These are phyloP conservation scores for Zosterops japonicus DNA, from an alignment of 2,113 vertebrate species.

Conservation along the genomic window DNA sequence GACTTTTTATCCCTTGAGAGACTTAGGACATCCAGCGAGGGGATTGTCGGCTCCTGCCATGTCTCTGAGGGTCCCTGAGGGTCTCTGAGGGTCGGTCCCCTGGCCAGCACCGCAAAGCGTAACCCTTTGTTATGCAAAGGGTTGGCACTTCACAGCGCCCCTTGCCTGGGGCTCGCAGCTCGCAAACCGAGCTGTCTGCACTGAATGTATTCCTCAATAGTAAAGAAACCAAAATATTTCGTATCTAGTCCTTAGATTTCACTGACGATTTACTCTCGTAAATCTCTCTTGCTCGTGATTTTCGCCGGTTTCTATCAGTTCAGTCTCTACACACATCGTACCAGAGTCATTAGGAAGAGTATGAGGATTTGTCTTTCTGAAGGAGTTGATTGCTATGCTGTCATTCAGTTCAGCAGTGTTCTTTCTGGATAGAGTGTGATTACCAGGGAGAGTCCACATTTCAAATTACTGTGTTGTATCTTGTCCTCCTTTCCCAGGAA, in stretches of 20 bases:
- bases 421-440: background rate
- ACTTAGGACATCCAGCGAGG: rapidly evolving
- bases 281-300: background rate
- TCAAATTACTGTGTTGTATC: rapidly evolving
- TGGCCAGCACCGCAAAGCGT: background rate
- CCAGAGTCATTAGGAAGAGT: background rate
- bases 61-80: background rate
- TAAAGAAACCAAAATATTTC: background rate
- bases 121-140: background rate
- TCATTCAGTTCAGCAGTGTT: background rate
- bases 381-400: background rate
- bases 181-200: background rate
- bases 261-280: background rate
- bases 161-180: background rate
- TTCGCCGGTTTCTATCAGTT: background rate
- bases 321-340: background rate
- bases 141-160: background rate
- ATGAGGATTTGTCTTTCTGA: background rate
- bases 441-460: background rate
- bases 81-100: no score
- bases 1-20: background rate
- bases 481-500: background rate
- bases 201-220: background rate
- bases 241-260: background rate
- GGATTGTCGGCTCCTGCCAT: rapidly evolving